Evolutionary conservation across 2,888 invertebrate species (phyloP), one percentile per base, ranked within the genome.

Genomic region (Drosophila birchii): DNA sequence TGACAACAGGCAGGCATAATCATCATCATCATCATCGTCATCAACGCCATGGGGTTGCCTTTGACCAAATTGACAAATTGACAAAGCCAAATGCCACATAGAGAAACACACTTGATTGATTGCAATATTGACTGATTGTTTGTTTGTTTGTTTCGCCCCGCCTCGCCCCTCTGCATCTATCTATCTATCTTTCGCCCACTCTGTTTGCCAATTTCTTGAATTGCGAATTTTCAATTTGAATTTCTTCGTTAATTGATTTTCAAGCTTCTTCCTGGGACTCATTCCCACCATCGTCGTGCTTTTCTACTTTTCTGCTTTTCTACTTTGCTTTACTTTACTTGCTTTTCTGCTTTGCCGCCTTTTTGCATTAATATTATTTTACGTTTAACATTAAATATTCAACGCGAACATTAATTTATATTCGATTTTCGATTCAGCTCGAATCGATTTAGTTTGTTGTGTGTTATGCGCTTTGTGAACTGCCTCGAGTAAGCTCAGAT

Each of bases 111-210:
- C 85, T 80, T 84, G 78, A 84, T 86, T 86, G 85, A 78, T 84
- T 80, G 82, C 76, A 76, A 78, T 78, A 81, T 82, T 85, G 82
- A 82, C 85, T 80, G 82, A 85, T 82, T 84, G 75, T 68, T 75
- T 74, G 58, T 54, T 59, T 41, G 49, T 62, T 51, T 51, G 43
- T 61, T 49, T 41, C 36, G 23, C 23, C 20, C 18, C n/a, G 44
- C 16, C 20, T 11, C 12, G 38, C 16, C 8, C n/a, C 12, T 23
- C 14, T 5, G 18, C 34, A 32, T 39, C 20, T 49, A 16, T 34
- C 23, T 44, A 14, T 39, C 39, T 32, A n/a, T 32, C 55, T 53
- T 38, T 34, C 49, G 58, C 47, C 58, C 56, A 32, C 41, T 39
- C 44, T 53, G 66, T 66, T 62, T 67, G 47, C 55, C 36, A 69